Percentiles rank a stretch among this genome's conserved stretches.
phyloP scores from a whole-genome alignment of 1,140 invertebrate species.

The Drosophila quadrilineata region DNA sequence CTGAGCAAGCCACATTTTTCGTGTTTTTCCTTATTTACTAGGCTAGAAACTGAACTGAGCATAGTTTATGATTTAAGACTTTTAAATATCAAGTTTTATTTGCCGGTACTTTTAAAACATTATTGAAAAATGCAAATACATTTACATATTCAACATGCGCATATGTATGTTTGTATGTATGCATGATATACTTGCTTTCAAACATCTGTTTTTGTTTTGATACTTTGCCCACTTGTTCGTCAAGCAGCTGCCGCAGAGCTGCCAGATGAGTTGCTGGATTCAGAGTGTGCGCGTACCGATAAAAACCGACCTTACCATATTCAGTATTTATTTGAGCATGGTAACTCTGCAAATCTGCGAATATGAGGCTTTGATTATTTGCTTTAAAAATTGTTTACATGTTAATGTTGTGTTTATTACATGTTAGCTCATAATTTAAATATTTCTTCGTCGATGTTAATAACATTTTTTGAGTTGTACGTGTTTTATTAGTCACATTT shows the following conservation, averaged over 20 bases:
- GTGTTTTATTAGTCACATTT: neutral
- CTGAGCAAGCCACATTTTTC: constrained; percentile 17
- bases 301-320: no score
- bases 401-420: neutral
- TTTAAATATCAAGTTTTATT: no score
- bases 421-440: no score
- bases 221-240: constrained; percentile 65
- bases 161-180: constrained; percentile 5
- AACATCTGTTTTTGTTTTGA: constrained; percentile 75
- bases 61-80: neutral
- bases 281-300: no score
- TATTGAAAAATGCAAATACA: no score
- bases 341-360: no score
- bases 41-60: neutral
- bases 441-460: no score
- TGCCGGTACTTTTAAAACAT: no score
- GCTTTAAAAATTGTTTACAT: neutral
- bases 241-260: constrained; percentile 30
- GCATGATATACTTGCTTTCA: neutral
- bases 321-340: no score
- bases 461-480: no score
- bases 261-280: neutral
- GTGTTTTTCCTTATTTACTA: neutral
- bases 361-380: neutral
- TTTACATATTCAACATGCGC: constrained; percentile 1